Evolutionary conservation across 2,888 invertebrate genomes (phyloP).

Genomic region (Scrobipalpa atriplicella): DNA sequence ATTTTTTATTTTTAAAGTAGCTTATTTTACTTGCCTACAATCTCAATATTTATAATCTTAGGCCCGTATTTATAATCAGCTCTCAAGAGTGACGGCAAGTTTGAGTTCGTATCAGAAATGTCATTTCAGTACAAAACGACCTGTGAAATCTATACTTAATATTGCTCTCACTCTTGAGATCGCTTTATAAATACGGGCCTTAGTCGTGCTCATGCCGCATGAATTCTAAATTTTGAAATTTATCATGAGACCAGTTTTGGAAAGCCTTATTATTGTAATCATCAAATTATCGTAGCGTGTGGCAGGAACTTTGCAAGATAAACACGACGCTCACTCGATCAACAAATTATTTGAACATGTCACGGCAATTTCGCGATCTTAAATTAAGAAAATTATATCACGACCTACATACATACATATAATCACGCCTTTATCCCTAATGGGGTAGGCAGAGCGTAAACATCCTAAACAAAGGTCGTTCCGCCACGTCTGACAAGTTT

Average conservation of each 20-base stretch:
- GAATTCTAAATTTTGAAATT: constrained; percentile 14
- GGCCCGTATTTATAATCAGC: no score
- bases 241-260: not conserved
- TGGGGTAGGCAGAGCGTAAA: no score
- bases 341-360: constrained; percentile 1
- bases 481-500: no score
- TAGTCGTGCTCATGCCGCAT: constrained; percentile 10
- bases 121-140: no score
- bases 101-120: no score
- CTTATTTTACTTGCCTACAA: not conserved
- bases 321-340: not conserved
- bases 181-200: no score
- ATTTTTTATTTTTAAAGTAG: not conserved
- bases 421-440: no score
- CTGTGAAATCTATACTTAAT: no score
- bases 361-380: constrained; percentile 3
- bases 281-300: constrained; percentile 17
- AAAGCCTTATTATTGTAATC: constrained; percentile 6
- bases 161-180: no score
- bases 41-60: not conserved
- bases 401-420: not conserved
- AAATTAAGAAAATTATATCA: constrained; percentile 2
- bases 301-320: not conserved
- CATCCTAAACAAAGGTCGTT: no score
- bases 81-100: no score